phyloP scores from a whole-genome alignment of 2,797 vertebrate genomes.

The Squalus acanthias region DNA sequence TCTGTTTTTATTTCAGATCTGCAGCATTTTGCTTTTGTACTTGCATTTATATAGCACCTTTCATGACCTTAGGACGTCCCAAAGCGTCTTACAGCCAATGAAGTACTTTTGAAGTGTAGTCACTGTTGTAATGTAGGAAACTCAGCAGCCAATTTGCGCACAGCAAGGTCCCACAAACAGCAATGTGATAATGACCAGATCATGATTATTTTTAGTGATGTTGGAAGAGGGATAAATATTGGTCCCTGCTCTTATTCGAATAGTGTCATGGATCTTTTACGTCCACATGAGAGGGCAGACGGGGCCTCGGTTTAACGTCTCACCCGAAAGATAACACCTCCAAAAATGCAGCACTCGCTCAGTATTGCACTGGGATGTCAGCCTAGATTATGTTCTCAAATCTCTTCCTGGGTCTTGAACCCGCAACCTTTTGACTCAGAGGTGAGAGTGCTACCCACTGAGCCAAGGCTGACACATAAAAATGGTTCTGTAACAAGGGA shows the following conservation, averaged over 20 bases:
- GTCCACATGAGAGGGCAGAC: not conserved
- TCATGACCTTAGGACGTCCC: not conserved
- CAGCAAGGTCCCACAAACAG: not conserved
- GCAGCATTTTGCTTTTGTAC: no score
- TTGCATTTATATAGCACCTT: not conserved
- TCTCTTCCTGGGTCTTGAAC: no score
- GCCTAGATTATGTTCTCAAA: no score
- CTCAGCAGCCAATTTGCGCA: not conserved
- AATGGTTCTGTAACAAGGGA: not conserved
- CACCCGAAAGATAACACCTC: no score
- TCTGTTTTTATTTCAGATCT: no score
- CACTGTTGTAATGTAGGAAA: not conserved
- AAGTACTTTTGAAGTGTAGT: not conserved
- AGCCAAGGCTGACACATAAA: not conserved
- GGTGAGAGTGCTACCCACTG: not conserved
- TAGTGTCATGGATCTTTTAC: not conserved
- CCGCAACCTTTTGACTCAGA: no score
- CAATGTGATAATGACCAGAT: not conserved
- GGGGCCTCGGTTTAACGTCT: not conserved
- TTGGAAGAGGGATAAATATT: not conserved
- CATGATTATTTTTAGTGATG: not conserved
- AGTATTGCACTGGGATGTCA: not conserved
- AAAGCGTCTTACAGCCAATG: not conserved
- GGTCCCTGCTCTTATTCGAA: not conserved
- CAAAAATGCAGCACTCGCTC: no score